Base-by-base conservation (phyloP, 2,888 invertebrate genomes). In the Pachymerium ferrugineum region DNA sequence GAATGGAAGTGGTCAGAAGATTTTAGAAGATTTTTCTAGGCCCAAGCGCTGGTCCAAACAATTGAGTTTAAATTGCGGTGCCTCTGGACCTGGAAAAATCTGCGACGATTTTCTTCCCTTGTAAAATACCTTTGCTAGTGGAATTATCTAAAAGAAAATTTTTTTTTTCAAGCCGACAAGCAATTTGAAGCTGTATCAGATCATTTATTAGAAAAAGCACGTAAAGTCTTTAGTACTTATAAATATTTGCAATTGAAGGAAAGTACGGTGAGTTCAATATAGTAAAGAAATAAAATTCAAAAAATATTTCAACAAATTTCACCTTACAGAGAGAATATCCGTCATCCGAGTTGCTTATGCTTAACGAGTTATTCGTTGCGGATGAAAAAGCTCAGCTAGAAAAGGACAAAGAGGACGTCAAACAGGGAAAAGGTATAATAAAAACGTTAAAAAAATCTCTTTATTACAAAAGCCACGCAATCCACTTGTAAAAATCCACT, bases 311-410 rank as follows among this genome's bases (percentile, higher is more conserved):
- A 4, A 25, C 47, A 6, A n/a, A 84, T 85, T 80, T 42, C 29
- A 4, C 19, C 14, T 35, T 22, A 33, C 1, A 91, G 91, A 85
- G 89, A 72, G 87, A 87, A 79, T 88, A 89, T 74, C 87, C 89
- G 77, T 90, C 91, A 0, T 89, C 91, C 0, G 92, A 92, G 81
- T 81, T 88, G 74, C 88, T 91, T 84, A 89, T 91, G 88, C 85
- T 92, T 75, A 89, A 91, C 79, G 85, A 90, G 74, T 86, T 90
- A 82, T 88, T 90, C 80, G 87, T 90, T 68, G 86, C 88, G 19
- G 91, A 92, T 79, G 88, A 92, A 76, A 88, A 88, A 78, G 86
- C 85, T 76, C 86, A 88, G 74, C 83, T 91, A 68, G 86, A 80
- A 72, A 77, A 77, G 31, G 83, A 83, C 73, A 80, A 78, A 75